These are phyloP conservation scores for Globia sparganii DNA, from an alignment of 2,888 invertebrate species.

Conservation along the genomic window DNA sequence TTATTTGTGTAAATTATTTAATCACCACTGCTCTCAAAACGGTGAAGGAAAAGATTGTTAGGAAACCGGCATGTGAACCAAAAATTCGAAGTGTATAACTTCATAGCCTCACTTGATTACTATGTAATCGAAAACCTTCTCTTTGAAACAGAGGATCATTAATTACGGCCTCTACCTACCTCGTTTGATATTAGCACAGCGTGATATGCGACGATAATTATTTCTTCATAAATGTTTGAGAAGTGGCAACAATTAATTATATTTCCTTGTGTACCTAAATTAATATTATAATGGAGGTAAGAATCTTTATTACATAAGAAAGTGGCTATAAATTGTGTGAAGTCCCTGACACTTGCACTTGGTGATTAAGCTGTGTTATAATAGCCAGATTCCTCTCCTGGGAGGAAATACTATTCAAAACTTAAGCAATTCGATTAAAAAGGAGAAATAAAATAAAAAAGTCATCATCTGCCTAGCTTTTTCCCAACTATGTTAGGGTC, in stretches of 20 bases:
- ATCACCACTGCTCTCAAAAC: background rate
- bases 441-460: too few relatives aligned
- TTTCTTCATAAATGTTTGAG: constrained; percentile 55
- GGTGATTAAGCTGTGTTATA: too few relatives aligned
- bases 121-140: constrained; percentile 16
- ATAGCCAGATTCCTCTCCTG: too few relatives aligned
- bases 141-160: constrained; percentile 38
- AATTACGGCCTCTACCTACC: constrained; percentile 47
- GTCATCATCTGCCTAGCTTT: too few relatives aligned
- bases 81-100: background rate
- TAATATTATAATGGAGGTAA: background rate
- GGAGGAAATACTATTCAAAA: too few relatives aligned
- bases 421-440: too few relatives aligned
- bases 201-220: constrained; percentile 42
- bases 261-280: constrained; percentile 11
- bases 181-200: constrained; percentile 53
- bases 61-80: background rate
- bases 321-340: background rate
- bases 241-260: constrained; percentile 46
- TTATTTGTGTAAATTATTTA: background rate
- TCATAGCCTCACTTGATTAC: constrained; percentile 12
- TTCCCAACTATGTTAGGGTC: too few relatives aligned
- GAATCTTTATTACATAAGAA: background rate
- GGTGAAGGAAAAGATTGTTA: background rate
- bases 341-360: background rate